Percentiles rank a stretch among this genome's conserved stretches.
These are phyloP conservation scores for Heliconius cydno DNA, from an alignment of 2,888 invertebrate genomes.

Conservation along the genomic window DNA sequence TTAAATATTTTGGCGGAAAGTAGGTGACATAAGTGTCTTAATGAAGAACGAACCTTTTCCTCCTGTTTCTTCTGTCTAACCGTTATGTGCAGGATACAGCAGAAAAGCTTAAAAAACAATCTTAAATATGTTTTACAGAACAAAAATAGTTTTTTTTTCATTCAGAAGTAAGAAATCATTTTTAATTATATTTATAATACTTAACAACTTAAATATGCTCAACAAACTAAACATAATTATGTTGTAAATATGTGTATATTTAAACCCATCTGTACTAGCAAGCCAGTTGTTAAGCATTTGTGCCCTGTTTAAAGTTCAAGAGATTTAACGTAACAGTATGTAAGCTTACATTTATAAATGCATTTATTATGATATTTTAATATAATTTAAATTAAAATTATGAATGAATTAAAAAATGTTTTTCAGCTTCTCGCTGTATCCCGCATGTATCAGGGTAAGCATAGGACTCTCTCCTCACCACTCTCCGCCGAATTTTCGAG, in stretches of 20 bases:
- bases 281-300: constrained; percentile 12
- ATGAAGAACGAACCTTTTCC: too few species aligned
- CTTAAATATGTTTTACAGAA: neutral
- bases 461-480: rapidly evolving
- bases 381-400: neutral
- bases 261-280: neutral
- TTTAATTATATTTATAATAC: neutral
- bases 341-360: constrained; percentile 1
- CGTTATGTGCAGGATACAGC: too few species aligned
- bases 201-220: too few species aligned
- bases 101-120: too few species aligned
- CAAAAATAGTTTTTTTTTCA: neutral
- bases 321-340: constrained; percentile 5
- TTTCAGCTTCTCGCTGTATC: neutral
- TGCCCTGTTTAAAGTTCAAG: constrained; percentile 18
- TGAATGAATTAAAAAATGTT: neutral
- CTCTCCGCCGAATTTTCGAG: neutral
- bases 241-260: neutral
- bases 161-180: neutral
- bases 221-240: too few species aligned
- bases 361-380: neutral
- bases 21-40: too few species aligned
- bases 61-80: too few species aligned
- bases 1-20: too few species aligned
- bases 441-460: neutral